Evolutionary conservation across 2,888 invertebrate species (phyloP).

Genomic region (Therioaphis trifolii): DNA sequence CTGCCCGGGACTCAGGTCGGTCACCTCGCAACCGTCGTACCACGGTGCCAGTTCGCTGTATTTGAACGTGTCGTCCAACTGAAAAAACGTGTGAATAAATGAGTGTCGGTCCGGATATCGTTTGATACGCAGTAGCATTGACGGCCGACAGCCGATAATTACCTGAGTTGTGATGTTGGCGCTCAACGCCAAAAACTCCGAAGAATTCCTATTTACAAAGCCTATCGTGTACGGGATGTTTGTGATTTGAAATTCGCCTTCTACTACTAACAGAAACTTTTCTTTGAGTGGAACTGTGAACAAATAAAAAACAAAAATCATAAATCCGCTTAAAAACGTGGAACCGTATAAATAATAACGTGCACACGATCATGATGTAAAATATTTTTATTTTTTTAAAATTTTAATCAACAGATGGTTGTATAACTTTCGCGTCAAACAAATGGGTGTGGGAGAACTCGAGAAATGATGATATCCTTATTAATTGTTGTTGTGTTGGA

Average conservation of each 20-base stretch:
- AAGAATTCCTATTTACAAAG: conserved; percentile 49
- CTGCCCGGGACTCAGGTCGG: conserved; percentile 64
- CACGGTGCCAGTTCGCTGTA: conserved; percentile 66
- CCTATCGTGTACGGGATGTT: conserved; percentile 49
- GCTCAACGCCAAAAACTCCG: conserved; percentile 47
- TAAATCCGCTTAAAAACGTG: background rate
- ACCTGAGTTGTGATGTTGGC: conserved; percentile 51
- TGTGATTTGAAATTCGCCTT: conserved; percentile 59
- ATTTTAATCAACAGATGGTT: conserved; percentile 6
- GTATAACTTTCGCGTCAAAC: background rate
- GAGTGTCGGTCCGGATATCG: too few species aligned
- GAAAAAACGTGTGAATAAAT: background rate
- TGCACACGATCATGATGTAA: too few species aligned
- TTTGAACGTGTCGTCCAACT: conserved; percentile 67
- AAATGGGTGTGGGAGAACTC: background rate
- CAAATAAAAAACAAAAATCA: background rate
- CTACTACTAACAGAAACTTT: conserved; percentile 42
- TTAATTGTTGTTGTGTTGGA: conserved; percentile 3
- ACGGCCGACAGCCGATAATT: background rate
- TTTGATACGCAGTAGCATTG: background rate
- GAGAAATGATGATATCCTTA: background rate
- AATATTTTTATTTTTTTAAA: background rate
- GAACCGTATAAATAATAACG: too few species aligned
- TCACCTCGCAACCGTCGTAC: conserved; percentile 66
- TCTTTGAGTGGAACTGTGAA: conserved; percentile 51